Evolutionary conservation across 2,888 invertebrate species (phyloP).

Genomic region (Zhuqinia jingwanae): DNA sequence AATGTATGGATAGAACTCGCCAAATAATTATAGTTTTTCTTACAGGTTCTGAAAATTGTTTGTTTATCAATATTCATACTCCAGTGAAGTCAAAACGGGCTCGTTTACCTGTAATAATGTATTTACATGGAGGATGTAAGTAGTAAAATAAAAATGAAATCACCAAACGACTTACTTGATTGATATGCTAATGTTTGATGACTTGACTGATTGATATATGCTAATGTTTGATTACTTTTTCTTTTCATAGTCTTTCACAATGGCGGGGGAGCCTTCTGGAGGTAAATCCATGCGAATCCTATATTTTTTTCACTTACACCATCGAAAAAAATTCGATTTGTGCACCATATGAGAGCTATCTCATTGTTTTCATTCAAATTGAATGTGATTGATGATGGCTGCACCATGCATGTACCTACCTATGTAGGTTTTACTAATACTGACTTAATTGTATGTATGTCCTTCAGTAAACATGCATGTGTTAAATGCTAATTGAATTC

Average conservation of each 20-base stretch:
- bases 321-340: too few species aligned
- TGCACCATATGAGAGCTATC: too few species aligned
- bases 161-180: not conserved
- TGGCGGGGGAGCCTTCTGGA: conserved; percentile 48
- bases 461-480: too few species aligned
- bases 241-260: conserved; percentile 68
- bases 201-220: not conserved
- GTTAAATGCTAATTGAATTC: too few species aligned
- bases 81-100: conserved; percentile 30
- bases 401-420: too few species aligned
- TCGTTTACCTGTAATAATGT: conserved; percentile 54
- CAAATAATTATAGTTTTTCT: not conserved
- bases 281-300: too few species aligned
- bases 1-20: conserved; percentile 31
- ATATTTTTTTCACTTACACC: too few species aligned
- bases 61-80: not conserved
- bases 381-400: too few species aligned
- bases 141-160: conserved; percentile 2
- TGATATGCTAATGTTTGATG: not conserved
- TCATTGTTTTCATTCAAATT: too few species aligned
- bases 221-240: not conserved
- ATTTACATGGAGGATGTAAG: conserved; percentile 62
- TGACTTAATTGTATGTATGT: too few species aligned
- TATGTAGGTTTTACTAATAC: too few species aligned
- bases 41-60: too few species aligned